A percentile compares a stretch with the other conserved stretches of the same genome.
Conservation (phyloP, 2,797 vertebrate species). For the Rhodeus uyekii region DNA sequence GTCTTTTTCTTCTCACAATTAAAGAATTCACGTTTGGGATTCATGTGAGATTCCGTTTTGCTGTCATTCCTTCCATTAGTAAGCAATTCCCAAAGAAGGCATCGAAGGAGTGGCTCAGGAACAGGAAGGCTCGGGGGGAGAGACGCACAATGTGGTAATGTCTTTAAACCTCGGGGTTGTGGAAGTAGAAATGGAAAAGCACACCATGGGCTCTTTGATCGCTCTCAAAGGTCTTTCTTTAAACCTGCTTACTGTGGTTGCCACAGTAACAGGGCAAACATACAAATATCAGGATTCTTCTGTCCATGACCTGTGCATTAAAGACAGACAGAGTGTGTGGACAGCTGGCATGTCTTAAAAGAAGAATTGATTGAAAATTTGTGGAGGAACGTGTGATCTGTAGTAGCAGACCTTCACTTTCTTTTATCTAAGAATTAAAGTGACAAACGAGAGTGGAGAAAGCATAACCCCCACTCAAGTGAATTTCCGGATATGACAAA, state of each 20-base stretch:
- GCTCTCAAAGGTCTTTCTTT: neutral
- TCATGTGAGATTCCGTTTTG: slow-evolving; percentile 36
- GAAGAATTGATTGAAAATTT: neutral
- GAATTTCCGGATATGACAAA: neutral
- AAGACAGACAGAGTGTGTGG: slow-evolving; percentile 9
- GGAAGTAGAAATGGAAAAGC: slow-evolving; percentile 42
- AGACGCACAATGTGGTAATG: slow-evolving; percentile 47
- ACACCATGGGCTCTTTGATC: slow-evolving; percentile 35
- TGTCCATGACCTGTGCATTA: slow-evolving; percentile 4
- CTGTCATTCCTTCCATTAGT: slow-evolving; percentile 42
- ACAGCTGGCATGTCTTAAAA: slow-evolving; percentile 41
- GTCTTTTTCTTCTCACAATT: slow-evolving; percentile 29
- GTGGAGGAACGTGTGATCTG: slow-evolving; percentile 20
- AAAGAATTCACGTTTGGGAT: slow-evolving; percentile 23
- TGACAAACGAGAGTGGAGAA: neutral
- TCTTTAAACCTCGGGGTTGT: slow-evolving; percentile 48
- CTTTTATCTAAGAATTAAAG: neutral
- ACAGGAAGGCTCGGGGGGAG: neutral
- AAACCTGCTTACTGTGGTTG: slow-evolving; percentile 42
- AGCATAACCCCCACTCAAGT: neutral
- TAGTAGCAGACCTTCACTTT: slow-evolving; percentile 16
- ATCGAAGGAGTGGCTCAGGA: neutral
- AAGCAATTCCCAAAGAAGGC: slow-evolving; percentile 29
- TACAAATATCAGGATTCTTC: slow-evolving; percentile 17
- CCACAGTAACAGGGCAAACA: slow-evolving; percentile 48